Conservation (phyloP, 2,888 invertebrate species). For the Ophion obscuratus region DNA sequence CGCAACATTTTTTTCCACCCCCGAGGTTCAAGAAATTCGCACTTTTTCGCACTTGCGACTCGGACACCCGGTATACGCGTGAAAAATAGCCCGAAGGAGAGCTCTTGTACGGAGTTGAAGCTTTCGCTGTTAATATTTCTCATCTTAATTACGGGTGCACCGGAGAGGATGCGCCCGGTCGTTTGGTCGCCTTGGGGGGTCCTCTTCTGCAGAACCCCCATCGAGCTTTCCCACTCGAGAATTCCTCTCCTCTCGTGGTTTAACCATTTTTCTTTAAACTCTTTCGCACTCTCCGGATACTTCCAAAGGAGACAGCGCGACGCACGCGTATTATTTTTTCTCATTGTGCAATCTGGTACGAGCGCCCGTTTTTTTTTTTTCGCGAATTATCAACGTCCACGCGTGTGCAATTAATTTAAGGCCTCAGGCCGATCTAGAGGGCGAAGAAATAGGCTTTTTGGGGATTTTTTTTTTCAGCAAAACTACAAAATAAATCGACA, state of each 20-base stretch:
- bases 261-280: too few relatives aligned
- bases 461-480: too few relatives aligned
- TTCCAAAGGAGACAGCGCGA: background rate
- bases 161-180: slow-evolving; percentile 39
- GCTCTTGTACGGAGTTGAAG: slow-evolving; percentile 9
- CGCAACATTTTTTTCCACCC: too few relatives aligned
- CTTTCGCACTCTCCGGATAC: background rate
- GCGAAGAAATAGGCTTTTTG: too few relatives aligned
- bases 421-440: too few relatives aligned
- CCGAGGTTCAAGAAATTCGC: too few relatives aligned
- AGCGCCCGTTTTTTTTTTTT: too few relatives aligned
- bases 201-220: slow-evolving; percentile 40
- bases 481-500: too few relatives aligned
- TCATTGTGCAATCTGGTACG: background rate
- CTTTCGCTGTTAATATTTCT: slow-evolving; percentile 68
- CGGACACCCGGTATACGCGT: slow-evolving; percentile 7
- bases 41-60: background rate
- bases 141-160: slow-evolving; percentile 65
- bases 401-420: too few relatives aligned
- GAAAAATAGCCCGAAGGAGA: slow-evolving; percentile 17
- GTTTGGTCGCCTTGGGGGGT: slow-evolving; percentile 58
- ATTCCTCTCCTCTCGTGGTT: background rate
- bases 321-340: slow-evolving; percentile 5
- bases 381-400: too few relatives aligned
- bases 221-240: slow-evolving; percentile 56